These are phyloP conservation scores for Eclectus roratus DNA, from an alignment of 2,113 vertebrate species.

Conservation along the genomic window DNA sequence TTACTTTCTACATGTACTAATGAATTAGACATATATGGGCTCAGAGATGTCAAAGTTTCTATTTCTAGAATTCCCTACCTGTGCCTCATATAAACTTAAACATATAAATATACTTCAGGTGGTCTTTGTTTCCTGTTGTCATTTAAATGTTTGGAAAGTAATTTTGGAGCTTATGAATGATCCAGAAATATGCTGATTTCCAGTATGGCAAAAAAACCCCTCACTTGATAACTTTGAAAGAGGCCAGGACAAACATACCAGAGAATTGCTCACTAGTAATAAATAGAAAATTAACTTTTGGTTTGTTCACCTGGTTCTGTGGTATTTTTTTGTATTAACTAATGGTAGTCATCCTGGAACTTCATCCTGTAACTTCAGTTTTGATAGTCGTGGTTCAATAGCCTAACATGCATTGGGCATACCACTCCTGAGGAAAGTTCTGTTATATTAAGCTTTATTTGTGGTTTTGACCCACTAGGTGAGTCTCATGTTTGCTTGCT, in stretches of 20 bases:
- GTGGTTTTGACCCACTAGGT: neutral
- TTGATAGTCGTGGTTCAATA: neutral
- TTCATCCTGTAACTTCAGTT: neutral
- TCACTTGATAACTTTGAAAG: neutral
- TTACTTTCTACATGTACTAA: neutral
- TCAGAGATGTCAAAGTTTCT: neutral
- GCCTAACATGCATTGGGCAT: neutral
- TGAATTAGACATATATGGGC: neutral
- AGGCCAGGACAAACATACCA: neutral
- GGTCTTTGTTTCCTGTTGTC: neutral
- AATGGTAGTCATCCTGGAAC: neutral
- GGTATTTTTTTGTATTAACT: neutral
- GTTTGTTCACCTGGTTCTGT: conserved; percentile 53
- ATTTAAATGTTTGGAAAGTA: neutral
- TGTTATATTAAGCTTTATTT: neutral
- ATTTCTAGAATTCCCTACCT: neutral
- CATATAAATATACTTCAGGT: neutral
- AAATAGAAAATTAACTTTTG: neutral
- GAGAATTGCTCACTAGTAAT: conserved; percentile 15
- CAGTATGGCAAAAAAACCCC: neutral
- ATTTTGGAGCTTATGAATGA: neutral
- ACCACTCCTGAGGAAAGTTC: neutral
- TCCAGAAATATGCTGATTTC: neutral
- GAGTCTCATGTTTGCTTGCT: neutral
- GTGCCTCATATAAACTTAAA: neutral